Base-by-base conservation (phyloP, 2,797 vertebrate genomes). In the Scarus forsteni region DNA sequence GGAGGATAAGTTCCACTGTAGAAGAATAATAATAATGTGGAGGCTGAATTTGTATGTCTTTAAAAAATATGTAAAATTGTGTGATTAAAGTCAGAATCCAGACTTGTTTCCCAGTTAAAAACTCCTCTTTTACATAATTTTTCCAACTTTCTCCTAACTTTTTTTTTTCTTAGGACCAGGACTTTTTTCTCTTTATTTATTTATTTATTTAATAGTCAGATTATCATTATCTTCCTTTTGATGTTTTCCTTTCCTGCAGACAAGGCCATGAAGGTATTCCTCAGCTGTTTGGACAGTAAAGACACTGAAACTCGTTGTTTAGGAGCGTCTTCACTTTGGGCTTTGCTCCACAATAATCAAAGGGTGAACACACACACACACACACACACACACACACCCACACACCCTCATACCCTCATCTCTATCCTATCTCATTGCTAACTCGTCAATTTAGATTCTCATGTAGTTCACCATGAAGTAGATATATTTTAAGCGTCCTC, bases 301-400 rank as follows among this genome's bases (percentile, higher is more conserved):
- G 96, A 88, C 55, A 70, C 58, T 16, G 86, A 92, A 60, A 86
- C 88, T n/a, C 93, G 93, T 70, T 95, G 95, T 81, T 93, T 97
- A 44, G 97, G 96, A 77, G 96, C 97, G 0, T 96, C 97, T 58
- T 95, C 96, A 0, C 93, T 99, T 39, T 99, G 98, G 97, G 97
- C 98, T 48, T 92, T 99, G 73, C 92, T 96, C 70, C 93, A 98
- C 89, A 98, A 97, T 88, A 96, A 93, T 76, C 98, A 98, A 54
- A 98, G 96, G 97, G 98, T 99, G 86, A 40, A 57, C 3, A 60
- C 7, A 71, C 53, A 44, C 48, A 10, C 52, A 60, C 45, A 57
- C 11, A 69, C 53, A 44, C 48, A 10, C 52, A 60, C 45, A 57
- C 11, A 57, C 3, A 60, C 7, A 71, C 53, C 43, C 48, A 10